Base-by-base conservation (phyloP, 2,888 invertebrate species). In the Dolomedes plantarius region DNA sequence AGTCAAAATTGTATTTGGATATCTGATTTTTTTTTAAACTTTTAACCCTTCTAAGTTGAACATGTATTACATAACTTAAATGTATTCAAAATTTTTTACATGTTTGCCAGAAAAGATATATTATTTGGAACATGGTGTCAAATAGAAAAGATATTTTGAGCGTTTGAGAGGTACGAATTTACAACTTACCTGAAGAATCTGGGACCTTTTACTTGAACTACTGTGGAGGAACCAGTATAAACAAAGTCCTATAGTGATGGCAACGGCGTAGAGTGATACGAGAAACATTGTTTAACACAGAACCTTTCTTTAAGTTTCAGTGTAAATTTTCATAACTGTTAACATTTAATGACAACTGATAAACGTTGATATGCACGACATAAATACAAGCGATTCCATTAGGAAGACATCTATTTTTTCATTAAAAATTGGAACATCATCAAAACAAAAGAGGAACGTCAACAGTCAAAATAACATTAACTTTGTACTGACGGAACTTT, bases 141-240 rank as follows among this genome's bases (percentile, higher is more conserved):
- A n/a, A n/a, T n/a, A n/a, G n/a, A n/a, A n/a, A n/a, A n/a, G n/a
- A n/a, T n/a, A n/a, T n/a, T n/a, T n/a, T n/a, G n/a, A n/a, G n/a
- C n/a, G n/a, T n/a, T n/a, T n/a, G n/a, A n/a, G n/a, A n/a, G n/a
- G n/a, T n/a, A n/a, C n/a, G n/a, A n/a, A n/a, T n/a, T n/a, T n/a
- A n/a, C n/a, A 32, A 23, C 74, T 64, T 75, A 75, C 74, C 74
- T 75, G 74, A 36, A 75, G 27, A 13, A 27, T 1, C 19, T 28
- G 74, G 5, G 39, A 23, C 28, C 64, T 75, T 41, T 86, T 86
- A 11, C 65, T 16, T 11, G 74, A 71, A 28, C 41, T 74, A 68
- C 62, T 82, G 46, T 87, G 81, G 5, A 87, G 81, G 75, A 87
- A 87, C 87, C 87, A 87, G 39, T 87, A 87, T 31, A 87, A 56